Percentiles rank a stretch among this genome's conserved stretches.
phyloP scores from a whole-genome alignment of 2,113 vertebrate species.

The Trematocara macrostoma region DNA sequence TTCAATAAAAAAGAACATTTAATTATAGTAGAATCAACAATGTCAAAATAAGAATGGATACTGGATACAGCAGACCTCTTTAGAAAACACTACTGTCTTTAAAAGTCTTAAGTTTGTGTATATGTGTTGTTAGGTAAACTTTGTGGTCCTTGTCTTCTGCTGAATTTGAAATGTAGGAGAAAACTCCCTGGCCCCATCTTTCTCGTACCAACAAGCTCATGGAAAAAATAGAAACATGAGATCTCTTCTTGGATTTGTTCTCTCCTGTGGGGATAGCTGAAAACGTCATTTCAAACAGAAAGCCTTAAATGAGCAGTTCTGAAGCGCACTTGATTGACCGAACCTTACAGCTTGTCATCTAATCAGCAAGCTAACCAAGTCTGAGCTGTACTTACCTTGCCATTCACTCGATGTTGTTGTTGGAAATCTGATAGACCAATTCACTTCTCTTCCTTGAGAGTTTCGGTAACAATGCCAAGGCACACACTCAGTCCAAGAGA shows the following conservation, averaged over 20 bases:
- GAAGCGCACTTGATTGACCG: constrained; percentile 55
- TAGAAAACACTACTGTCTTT: background rate
- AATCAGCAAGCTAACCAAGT: constrained; percentile 55
- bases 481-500: background rate
- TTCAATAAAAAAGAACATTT: background rate
- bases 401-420: constrained; percentile 58
- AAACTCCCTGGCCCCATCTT: background rate
- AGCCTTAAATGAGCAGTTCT: constrained; percentile 60
- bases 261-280: constrained; percentile 50
- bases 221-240: constrained; percentile 47
- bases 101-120: background rate
- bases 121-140: background rate
- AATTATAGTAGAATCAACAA: background rate
- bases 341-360: constrained; percentile 59
- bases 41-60: background rate
- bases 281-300: constrained; percentile 46
- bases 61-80: background rate
- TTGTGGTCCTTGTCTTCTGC: background rate
- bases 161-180: background rate
- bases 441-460: constrained; percentile 21
- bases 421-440: constrained; percentile 52
- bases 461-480: constrained; percentile 28
- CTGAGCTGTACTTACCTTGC: constrained; percentile 50
- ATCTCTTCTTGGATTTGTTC: constrained; percentile 38
- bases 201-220: background rate